phyloP scores from a whole-genome alignment of 2,888 invertebrate genomes.

The Julus scanicus region DNA sequence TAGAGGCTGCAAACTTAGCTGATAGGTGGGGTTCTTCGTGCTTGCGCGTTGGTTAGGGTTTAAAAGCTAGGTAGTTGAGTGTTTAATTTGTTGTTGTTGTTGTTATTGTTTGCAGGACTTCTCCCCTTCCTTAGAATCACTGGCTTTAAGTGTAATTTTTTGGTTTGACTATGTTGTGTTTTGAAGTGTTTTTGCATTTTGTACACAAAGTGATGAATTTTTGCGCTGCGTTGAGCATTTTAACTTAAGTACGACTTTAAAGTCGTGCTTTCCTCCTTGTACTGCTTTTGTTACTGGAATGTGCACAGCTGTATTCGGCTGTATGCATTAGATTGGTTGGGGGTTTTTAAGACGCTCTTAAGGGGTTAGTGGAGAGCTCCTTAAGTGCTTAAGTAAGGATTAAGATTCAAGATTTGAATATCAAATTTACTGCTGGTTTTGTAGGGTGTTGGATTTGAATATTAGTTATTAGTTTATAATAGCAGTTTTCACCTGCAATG shows the following conservation, averaged over 20 bases:
- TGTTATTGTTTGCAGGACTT: not conserved
- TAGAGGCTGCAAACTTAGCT: not conserved
- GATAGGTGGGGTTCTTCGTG: too few species aligned
- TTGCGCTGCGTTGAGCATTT: not conserved
- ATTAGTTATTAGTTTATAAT: too few species aligned
- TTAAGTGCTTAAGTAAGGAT: slow-evolving; percentile 6
- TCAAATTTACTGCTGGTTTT: too few species aligned
- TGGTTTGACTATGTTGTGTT: not conserved
- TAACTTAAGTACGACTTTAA: not conserved
- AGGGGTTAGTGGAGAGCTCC: not conserved
- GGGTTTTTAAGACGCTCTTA: not conserved
- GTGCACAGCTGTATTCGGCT: not conserved
- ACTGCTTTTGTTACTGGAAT: not conserved
- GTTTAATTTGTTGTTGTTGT: not conserved
- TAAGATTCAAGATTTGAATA: too few species aligned
- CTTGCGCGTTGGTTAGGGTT: too few species aligned
- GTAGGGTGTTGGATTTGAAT: too few species aligned
- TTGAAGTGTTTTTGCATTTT: not conserved
- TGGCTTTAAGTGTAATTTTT: slow-evolving; percentile 5
- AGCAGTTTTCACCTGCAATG: too few species aligned
- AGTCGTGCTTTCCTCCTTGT: not conserved
- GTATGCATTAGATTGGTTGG: not conserved
- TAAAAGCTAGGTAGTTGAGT: not conserved
- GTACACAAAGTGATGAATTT: not conserved
- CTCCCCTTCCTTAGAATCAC: not conserved